These are phyloP conservation scores for Chionis minor DNA, from an alignment of 2,113 vertebrate species.

Conservation along the genomic window DNA sequence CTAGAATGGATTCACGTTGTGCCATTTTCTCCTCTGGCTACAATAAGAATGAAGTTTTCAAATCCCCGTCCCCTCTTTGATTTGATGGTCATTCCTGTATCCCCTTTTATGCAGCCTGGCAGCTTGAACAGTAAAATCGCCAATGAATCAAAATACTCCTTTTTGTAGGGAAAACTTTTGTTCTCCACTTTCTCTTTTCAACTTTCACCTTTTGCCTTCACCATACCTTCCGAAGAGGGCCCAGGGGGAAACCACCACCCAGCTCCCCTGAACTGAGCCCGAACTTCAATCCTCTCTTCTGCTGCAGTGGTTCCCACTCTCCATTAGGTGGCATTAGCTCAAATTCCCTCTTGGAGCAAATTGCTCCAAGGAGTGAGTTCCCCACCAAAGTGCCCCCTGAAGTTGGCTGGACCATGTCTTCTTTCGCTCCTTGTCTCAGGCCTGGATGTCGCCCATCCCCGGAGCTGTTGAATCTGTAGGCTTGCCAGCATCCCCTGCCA, in stretches of 20 bases:
- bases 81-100: conserved; percentile 26
- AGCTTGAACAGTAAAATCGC: conserved; percentile 19
- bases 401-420: background rate
- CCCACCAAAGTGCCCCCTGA: too few relatives aligned
- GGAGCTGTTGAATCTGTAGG: background rate
- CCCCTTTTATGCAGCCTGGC: background rate
- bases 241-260: background rate
- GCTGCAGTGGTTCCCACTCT: background rate
- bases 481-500: fast-evolving
- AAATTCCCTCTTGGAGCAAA: background rate
- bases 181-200: background rate
- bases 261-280: background rate
- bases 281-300: too few relatives aligned
- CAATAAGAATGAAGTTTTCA: conserved; percentile 53
- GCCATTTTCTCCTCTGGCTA: conserved; percentile 59
- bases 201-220: conserved; percentile 8
- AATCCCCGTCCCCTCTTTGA: background rate
- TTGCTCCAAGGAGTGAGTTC: background rate
- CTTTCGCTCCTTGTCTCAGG: background rate
- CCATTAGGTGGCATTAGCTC: conserved; percentile 30
- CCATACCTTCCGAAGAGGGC: background rate
- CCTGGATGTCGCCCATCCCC: background rate
- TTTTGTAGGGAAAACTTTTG: background rate
- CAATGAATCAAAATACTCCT: conserved; percentile 25
- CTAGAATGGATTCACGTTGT: conserved; percentile 52